Percentiles rank a stretch among this genome's conserved stretches.
Evolutionary conservation across 2,888 invertebrate species (phyloP).

Genomic region (Mythimna albipuncta): DNA sequence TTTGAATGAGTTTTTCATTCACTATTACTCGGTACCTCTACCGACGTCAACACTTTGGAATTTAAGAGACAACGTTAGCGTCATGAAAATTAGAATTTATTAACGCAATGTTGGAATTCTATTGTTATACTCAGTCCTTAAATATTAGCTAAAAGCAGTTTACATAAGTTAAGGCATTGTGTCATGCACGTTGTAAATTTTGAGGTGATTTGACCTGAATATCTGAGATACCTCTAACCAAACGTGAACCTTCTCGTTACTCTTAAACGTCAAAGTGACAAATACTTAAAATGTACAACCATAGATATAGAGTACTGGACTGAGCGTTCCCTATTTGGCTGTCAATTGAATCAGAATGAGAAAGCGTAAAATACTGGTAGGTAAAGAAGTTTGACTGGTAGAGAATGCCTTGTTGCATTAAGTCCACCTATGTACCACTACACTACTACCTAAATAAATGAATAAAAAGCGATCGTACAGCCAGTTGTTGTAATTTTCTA

Average conservation of each 20-base stretch:
- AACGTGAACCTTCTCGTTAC: constrained; percentile 18
- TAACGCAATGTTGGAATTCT: constrained; percentile 32
- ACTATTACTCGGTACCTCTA: neutral
- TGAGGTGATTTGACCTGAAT: constrained; percentile 57
- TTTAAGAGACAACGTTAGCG: constrained; percentile 25
- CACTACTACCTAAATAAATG: no score
- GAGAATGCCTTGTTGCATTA: no score
- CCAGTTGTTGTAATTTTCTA: neutral
- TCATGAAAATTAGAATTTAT: constrained; percentile 44
- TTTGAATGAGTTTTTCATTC: neutral
- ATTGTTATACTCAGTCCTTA: constrained; percentile 33
- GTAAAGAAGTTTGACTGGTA: no score
- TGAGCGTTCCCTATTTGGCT: neutral
- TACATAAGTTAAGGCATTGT: constrained; percentile 44
- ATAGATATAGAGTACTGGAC: neutral
- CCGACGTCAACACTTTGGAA: constrained; percentile 8
- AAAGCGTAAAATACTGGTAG: neutral
- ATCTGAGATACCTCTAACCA: constrained; percentile 39
- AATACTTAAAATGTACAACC: neutral
- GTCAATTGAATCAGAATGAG: neutral
- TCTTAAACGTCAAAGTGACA: constrained; percentile 26
- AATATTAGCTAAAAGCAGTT: constrained; percentile 26
- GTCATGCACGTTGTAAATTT: constrained; percentile 51
- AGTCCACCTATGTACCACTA: no score
- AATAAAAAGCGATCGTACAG: neutral